These are phyloP conservation scores for Isoperla grammatica DNA, from an alignment of 2,888 invertebrate species.

Conservation along the genomic window DNA sequence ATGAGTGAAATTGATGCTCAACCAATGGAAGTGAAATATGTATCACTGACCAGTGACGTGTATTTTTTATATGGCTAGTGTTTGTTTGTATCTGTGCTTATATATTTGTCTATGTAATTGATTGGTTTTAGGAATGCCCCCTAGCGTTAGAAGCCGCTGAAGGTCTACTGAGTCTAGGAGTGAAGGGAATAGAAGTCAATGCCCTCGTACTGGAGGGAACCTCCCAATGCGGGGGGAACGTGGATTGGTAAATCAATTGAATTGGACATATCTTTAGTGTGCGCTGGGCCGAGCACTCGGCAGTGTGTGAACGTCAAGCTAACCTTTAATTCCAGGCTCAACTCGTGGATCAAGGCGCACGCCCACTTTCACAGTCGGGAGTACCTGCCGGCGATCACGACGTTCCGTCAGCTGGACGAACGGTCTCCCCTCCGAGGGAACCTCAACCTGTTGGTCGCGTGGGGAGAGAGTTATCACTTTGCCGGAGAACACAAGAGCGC, in stretches of 20 bases:
- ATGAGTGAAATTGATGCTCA: too few relatives aligned
- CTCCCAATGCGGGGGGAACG: constrained; percentile 39
- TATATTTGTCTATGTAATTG: too few relatives aligned
- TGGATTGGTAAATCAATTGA: constrained; percentile 51
- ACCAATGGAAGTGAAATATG: too few relatives aligned
- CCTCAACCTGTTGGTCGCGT: constrained; percentile 57
- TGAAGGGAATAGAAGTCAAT: constrained; percentile 68
- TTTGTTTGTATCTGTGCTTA: too few relatives aligned
- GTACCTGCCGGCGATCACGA: constrained; percentile 59
- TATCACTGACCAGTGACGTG: too few relatives aligned
- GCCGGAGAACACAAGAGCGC: constrained; percentile 65
- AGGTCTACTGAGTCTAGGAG: constrained; percentile 63
- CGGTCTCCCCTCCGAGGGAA: constrained; percentile 61
- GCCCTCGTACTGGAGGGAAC: constrained; percentile 59
- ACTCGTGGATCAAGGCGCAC: constrained; percentile 46
- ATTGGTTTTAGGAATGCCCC: constrained; percentile 68
- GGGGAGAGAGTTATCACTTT: constrained; percentile 68
- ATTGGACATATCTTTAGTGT: too few relatives aligned
- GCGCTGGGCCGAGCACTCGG: neutral
- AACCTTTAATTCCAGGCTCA: constrained; percentile 39
- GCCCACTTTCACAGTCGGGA: constrained; percentile 60
- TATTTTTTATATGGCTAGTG: too few relatives aligned
- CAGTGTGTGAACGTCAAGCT: neutral
- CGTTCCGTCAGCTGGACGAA: constrained; percentile 62
- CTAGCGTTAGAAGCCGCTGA: constrained; percentile 70